These are phyloP conservation scores for Neolamprologus cancellatus DNA, from an alignment of 2,113 vertebrate genomes.

Conservation along the genomic window DNA sequence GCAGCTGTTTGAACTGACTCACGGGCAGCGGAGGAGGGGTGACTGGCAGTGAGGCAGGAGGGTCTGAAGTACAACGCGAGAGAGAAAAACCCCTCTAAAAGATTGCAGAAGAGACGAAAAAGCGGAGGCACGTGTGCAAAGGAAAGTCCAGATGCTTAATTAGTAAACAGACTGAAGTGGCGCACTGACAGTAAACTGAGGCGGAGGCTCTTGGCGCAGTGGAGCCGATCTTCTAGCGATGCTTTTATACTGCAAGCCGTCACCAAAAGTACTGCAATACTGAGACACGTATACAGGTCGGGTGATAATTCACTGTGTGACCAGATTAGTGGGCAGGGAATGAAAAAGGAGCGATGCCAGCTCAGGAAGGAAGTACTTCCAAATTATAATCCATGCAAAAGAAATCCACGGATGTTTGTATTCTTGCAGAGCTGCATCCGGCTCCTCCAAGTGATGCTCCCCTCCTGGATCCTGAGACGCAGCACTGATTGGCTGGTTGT, in stretches of 20 bases:
- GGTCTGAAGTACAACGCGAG: conserved; percentile 26
- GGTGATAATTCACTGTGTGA: conserved; percentile 34
- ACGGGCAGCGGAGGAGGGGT: conserved; percentile 29
- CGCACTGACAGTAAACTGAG: neutral
- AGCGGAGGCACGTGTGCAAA: conserved; percentile 5
- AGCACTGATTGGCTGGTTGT: conserved; percentile 15
- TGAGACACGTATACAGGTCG: neutral
- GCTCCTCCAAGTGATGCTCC: conserved; percentile 3
- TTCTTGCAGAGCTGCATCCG: conserved; percentile 4
- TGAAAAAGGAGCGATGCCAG: neutral
- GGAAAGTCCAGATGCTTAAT: neutral
- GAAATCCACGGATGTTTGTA: neutral
- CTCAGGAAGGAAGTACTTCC: conserved; percentile 1
- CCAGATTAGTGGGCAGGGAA: neutral
- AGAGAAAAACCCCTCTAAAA: neutral
- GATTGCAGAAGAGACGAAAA: neutral
- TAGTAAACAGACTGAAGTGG: conserved; percentile 9
- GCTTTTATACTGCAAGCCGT: conserved; percentile 33
- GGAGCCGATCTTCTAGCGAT: conserved; percentile 22
- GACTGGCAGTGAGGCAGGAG: conserved; percentile 4
- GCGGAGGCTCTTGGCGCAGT: conserved; percentile 29
- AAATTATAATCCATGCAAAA: conserved; percentile 32
- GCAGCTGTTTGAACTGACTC: conserved; percentile 66
- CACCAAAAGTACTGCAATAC: conserved; percentile 63
- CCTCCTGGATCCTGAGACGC: conserved; percentile 20